Evolutionary conservation across 2,888 invertebrate species (phyloP), one percentile per base, ranked within the genome.

Genomic region (Orthonevra nobilis): DNA sequence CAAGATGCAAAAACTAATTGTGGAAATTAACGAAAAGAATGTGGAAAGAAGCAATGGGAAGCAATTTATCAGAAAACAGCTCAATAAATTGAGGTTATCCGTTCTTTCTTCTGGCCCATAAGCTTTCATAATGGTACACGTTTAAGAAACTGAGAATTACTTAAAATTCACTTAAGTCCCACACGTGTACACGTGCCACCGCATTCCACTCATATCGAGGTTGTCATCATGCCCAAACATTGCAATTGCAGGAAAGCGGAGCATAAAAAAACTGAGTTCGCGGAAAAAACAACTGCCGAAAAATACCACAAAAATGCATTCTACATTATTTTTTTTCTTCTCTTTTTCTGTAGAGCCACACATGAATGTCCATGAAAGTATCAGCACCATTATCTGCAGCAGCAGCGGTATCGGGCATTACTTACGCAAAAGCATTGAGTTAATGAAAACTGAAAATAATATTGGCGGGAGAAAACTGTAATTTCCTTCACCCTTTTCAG

Each of bases 401-500:
- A n/a, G n/a, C n/a, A n/a, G n/a, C n/a, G n/a, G n/a, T n/a, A n/a
- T n/a, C 15, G 12, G 9, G 28, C 14, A 40, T 17, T 26, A 14
- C 6, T 12, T 28, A 46, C 3, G 10, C 19, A 15, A 28, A 50
- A 30, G n/a, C 32, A 44, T 23, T 46, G 64, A 79, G 64, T 58
- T 64, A 77, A 77, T 70, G 58, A 73, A 79, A 79, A 72, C 75
- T 50, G 56, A 70, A 77, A 74, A 74, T 66, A 48, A 66, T 66
- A 23, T 52, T 56, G 46, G 14, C 34, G 38, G 28, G 32, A 32
- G 48, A 72, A 56, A 66, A n/a, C 40, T 20, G 40, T 20, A 20
- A 50, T 54, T 66, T 66, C 19, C 19, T 44, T 12, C 19, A 5
- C 44, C 17, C 42, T 34, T 14, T 12, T 10, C 2, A 42, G 7